Evolutionary conservation across 1,140 invertebrate genomes (phyloP).

Genomic region (Drosophila quadrilineata): DNA sequence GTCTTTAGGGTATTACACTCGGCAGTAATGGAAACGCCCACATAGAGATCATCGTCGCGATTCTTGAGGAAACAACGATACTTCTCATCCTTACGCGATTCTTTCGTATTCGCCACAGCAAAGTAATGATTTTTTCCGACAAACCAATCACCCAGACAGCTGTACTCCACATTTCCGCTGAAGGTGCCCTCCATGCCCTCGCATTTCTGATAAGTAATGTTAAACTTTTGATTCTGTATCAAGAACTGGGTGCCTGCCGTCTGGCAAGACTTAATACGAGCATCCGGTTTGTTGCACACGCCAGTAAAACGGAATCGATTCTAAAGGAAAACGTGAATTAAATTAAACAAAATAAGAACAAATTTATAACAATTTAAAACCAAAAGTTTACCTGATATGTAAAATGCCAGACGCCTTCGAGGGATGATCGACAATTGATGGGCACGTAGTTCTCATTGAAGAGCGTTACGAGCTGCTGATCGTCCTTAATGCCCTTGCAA

Average conservation of each 20-base stretch:
- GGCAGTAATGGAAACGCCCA: slow-evolving; percentile 94
- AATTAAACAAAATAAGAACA: slow-evolving; percentile 7
- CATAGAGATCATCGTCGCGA: slow-evolving; percentile 94
- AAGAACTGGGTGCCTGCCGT: slow-evolving; percentile 97
- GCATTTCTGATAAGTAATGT: slow-evolving; percentile 96
- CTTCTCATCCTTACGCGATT: slow-evolving; percentile 95
- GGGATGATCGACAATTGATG: slow-evolving; percentile 94
- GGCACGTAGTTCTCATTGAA: slow-evolving; percentile 95
- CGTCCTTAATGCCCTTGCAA: slow-evolving; percentile 87
- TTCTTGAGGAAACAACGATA: slow-evolving; percentile 96
- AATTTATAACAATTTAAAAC: background rate
- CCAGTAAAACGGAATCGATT: slow-evolving; percentile 94
- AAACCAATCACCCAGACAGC: slow-evolving; percentile 97
- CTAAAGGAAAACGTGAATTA: slow-evolving; percentile 69
- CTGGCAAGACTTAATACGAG: slow-evolving; percentile 96
- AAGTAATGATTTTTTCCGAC: slow-evolving; percentile 97
- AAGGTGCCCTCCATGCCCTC: slow-evolving; percentile 90
- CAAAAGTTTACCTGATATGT: slow-evolving; percentile 88
- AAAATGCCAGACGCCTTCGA: slow-evolving; percentile 98
- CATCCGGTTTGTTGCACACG: slow-evolving; percentile 93
- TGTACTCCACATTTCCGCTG: slow-evolving; percentile 95
- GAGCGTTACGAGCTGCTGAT: slow-evolving; percentile 92
- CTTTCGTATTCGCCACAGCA: slow-evolving; percentile 96
- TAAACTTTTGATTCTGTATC: slow-evolving; percentile 98
- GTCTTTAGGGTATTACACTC: slow-evolving; percentile 96